Conservation (phyloP, 2,113 vertebrate genomes). For the Solenodon paradoxus region DNA sequence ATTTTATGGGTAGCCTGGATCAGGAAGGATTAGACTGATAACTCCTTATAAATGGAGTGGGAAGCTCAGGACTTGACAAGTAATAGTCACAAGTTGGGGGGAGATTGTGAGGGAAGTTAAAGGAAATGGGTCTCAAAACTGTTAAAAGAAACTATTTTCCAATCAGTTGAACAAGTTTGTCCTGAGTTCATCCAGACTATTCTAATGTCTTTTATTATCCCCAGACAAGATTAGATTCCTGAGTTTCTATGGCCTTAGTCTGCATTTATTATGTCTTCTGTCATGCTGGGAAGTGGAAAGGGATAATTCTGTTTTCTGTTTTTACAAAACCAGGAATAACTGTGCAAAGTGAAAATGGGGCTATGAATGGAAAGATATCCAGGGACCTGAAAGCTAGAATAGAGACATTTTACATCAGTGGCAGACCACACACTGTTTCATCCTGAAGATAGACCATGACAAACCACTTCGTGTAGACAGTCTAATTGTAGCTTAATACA, state of each 20-base stretch:
- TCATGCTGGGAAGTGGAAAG: background rate
- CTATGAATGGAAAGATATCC: background rate
- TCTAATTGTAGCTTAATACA: background rate
- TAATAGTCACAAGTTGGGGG: background rate
- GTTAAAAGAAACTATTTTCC: background rate
- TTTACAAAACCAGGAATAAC: background rate
- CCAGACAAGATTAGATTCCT: background rate
- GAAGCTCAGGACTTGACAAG: background rate
- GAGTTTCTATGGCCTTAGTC: background rate
- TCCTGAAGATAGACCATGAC: background rate
- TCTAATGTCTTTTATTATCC: background rate
- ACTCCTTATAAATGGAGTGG: background rate
- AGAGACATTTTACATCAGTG: background rate
- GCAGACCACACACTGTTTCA: background rate
- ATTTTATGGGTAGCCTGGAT: background rate
- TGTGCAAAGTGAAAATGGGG: background rate
- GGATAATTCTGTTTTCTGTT: background rate
- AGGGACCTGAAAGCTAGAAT: background rate
- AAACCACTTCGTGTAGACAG: background rate
- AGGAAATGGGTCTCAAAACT: background rate
- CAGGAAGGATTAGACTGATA: background rate
- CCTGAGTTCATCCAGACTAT: background rate
- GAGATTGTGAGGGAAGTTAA: background rate
- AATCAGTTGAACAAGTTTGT: background rate
- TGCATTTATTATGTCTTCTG: constrained; percentile 4